Conservation (phyloP, 1,140 invertebrate genomes). For the Galendromus occidentalis region DNA sequence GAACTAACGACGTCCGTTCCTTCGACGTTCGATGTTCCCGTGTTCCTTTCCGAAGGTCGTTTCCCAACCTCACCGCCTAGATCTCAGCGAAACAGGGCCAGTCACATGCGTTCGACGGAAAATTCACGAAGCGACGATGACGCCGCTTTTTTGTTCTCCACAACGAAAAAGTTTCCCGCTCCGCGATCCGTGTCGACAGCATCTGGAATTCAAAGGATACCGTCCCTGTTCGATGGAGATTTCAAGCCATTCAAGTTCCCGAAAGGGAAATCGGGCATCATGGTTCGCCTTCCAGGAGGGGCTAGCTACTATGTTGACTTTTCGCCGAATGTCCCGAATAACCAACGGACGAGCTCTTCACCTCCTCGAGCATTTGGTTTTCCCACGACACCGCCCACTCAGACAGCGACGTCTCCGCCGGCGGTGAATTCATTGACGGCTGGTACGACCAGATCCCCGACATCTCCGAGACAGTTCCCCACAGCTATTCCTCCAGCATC, state of each 20-base stretch:
- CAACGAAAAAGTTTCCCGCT: background rate
- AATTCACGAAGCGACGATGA: background rate
- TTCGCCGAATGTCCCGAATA: too few relatives aligned
- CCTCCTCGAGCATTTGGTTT: too few relatives aligned
- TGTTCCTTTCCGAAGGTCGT: background rate
- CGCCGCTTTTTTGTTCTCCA: background rate
- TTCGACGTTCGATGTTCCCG: background rate
- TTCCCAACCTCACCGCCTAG: background rate
- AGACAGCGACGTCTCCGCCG: too few relatives aligned
- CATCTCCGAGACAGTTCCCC: too few relatives aligned
- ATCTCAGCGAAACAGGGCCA: background rate
- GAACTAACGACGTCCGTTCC: background rate
- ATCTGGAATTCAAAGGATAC: background rate
- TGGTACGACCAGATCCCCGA: too few relatives aligned
- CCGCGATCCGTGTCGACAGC: background rate
- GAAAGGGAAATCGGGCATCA: slow-evolving; percentile 7
- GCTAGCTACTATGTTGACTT: slow-evolving; percentile 9
- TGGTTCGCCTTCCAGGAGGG: slow-evolving; percentile 6
- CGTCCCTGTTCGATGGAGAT: background rate
- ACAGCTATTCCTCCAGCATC: too few relatives aligned
- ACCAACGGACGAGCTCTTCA: too few relatives aligned
- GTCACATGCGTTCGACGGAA: background rate
- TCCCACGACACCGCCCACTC: too few relatives aligned
- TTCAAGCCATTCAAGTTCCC: slow-evolving; percentile 3
- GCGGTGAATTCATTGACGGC: too few relatives aligned